Base-by-base conservation (phyloP, 2,888 invertebrate species). In the Ormia ochracea region DNA sequence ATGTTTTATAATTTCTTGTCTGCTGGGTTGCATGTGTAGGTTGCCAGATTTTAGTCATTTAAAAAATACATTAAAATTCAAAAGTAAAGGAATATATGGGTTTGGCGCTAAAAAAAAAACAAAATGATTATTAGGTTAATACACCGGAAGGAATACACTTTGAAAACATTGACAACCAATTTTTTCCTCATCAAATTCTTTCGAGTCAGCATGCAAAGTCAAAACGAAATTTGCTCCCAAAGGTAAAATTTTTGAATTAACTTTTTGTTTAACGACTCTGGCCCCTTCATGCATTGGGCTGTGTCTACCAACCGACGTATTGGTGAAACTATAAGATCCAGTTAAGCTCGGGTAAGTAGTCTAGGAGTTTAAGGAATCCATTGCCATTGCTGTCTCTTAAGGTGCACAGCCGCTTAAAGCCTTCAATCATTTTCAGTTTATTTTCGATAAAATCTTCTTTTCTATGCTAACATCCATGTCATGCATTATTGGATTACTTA, bases 181-280 rank as follows among this genome's bases (percentile, higher is more conserved):
- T n/a, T n/a, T 92, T 84, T 95, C 95, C 87, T 97, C 97, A 89
- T 98, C 98, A 89, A 96, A 97, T 90, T 98, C 97, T 2, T 97
- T 96, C 33, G 98, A 94, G 91, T 98, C 98, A 90, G 98, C 98
- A 63, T 96, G 92, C 77, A 95, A 95, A 81, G 96, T 94, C 66
- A 98, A 90, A 82, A 93, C 90, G 79, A 96, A 91, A 66, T 91
- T 89, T 73, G 91, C 91, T 19, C 90, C 91, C 0, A 94, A 93
- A 72, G 93, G 88, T 21, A 89, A 85, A 52, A 94, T 86, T 61
- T 90, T 89, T 6, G 92, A 92, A 78, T 91, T 92, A 2, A 90
- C 83, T 63, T 82, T 61, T 73, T 91, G 87, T 41, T 87, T 87
- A n/a, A 92, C 91, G 10, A 90, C 87, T 75, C 92, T 91, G 3